Base-by-base conservation (phyloP, 2,113 vertebrate genomes). In the Hassar affinis region DNA sequence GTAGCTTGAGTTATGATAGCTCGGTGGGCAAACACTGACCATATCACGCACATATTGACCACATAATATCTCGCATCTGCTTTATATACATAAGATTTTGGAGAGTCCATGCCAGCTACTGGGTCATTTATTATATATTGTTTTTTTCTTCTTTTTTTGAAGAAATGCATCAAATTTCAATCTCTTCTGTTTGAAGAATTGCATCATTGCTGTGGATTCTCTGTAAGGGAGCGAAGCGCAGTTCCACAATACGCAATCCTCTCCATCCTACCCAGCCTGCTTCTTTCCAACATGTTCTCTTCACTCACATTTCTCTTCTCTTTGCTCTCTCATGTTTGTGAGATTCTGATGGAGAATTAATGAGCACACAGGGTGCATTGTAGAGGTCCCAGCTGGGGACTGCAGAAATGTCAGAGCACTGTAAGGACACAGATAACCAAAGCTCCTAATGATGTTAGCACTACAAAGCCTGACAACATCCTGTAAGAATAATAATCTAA, bases 391-490 rank as follows among this genome's bases (percentile, higher is more conserved):
- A n/a, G 42, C 59, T 80, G 87, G 83, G 85, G 76, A 84, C 88
- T 64, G 78, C 79, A 87, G 78, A 93, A 93, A 94, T 92, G 90
- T 87, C 91, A 91, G 72, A 82, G 81, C 85, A 87, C 86, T 89
- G 85, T 85, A 91, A 89, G 80, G 90, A 89, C 87, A 88, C 87
- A 82, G 87, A 84, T 87, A 91, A 91, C 88, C 89, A 87, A 89
- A 89, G 90, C 86, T 81, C 81, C 66, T 91, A 90, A 92, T 91
- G 89, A 91, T 89, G 86, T 85, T 86, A 87, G 88, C 84, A 89
- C 90, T 90, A 87, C 91, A 90, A 90, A 91, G 89, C 82, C 84
- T 88, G 92, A 92, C 89, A 91, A 90, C 91, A 91, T 88, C 85
- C 68, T 30, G 47, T 81, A 45, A 81, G 62, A 83, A 87, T 88